phyloP scores from a whole-genome alignment of 37 sponge, comb jelly and placozoan genomes.

The Diacarnus erythraeanus region DNA sequence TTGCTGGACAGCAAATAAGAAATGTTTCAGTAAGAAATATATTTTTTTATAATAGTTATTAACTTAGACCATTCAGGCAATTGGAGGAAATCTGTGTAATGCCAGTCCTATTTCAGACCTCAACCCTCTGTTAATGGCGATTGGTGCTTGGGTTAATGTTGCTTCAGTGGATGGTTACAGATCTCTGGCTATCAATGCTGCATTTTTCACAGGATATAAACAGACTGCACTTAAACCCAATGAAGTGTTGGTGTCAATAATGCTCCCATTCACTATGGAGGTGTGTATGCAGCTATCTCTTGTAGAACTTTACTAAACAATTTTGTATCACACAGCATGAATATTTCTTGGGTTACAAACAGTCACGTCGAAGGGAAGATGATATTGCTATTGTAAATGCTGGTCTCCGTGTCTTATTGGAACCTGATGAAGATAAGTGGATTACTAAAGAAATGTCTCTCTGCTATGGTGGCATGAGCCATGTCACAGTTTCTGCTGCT shows the following conservation, averaged over 20 bases:
- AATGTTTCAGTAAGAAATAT: conserved; percentile 77
- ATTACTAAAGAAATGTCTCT: conserved; percentile 41
- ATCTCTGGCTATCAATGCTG: conserved; percentile 32
- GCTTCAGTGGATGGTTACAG: conserved; percentile 53
- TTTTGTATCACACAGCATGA: conserved; percentile 78
- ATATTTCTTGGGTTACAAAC: conserved; percentile 76
- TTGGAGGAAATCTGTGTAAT: conserved; percentile 80
- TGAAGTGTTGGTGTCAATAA: conserved; percentile 74
- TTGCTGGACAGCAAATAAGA: conserved; percentile 87
- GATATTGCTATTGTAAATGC: conserved; percentile 88
- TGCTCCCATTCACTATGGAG: conserved; percentile 72
- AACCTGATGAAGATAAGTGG: conserved; percentile 18
- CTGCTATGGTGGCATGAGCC: conserved; percentile 78
- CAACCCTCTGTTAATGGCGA: conserved; percentile 73
- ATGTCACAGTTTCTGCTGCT: conserved; percentile 52
- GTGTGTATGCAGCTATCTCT: too few relatives aligned
- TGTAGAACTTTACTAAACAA: too few relatives aligned
- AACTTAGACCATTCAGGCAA: conserved; percentile 22
- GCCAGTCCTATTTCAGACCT: conserved; percentile 93
- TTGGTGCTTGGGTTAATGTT: conserved; percentile 47
- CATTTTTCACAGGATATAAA: conserved; percentile 80
- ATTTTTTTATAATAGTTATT: not conserved
- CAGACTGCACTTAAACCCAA: conserved; percentile 59
- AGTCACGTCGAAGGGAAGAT: conserved; percentile 74
- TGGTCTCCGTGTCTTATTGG: conserved; percentile 63